Evolutionary conservation across 2,113 vertebrate genomes (phyloP).

Genomic region (Crotalus horridus): DNA sequence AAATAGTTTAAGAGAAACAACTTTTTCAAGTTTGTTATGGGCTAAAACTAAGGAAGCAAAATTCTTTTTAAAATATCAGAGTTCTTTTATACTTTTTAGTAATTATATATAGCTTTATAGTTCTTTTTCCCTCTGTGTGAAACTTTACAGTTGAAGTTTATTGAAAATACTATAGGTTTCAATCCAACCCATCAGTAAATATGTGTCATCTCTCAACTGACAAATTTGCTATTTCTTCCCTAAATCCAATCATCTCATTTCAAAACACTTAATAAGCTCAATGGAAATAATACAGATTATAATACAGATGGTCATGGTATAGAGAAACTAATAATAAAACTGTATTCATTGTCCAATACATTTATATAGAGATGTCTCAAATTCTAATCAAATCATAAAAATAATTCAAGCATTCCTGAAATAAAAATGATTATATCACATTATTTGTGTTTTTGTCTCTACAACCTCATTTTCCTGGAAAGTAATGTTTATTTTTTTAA

Average conservation of each 20-base stretch:
- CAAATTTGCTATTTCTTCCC: neutral
- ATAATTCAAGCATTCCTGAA: neutral
- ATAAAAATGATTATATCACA: slow-evolving; percentile 13
- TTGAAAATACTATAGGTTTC: neutral
- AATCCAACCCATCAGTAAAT: neutral
- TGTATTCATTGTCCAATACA: neutral
- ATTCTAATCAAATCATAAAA: neutral
- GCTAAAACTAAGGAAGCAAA: neutral
- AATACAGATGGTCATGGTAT: neutral
- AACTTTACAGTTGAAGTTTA: neutral
- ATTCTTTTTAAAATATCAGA: neutral
- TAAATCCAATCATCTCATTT: neutral
- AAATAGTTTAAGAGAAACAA: neutral
- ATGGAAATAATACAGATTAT: neutral
- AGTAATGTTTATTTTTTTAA: neutral
- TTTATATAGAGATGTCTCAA: neutral
- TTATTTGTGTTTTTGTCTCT: neutral
- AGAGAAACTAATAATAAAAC: neutral
- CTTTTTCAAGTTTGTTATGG: neutral
- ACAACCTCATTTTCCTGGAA: neutral
- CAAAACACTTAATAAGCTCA: neutral
- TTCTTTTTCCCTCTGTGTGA: neutral
- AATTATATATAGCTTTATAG: neutral
- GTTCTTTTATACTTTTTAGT: neutral
- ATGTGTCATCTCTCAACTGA: neutral